These are phyloP conservation scores for Branchinecta lynchi DNA, from an alignment of 1,140 invertebrate genomes.

Conservation along the genomic window DNA sequence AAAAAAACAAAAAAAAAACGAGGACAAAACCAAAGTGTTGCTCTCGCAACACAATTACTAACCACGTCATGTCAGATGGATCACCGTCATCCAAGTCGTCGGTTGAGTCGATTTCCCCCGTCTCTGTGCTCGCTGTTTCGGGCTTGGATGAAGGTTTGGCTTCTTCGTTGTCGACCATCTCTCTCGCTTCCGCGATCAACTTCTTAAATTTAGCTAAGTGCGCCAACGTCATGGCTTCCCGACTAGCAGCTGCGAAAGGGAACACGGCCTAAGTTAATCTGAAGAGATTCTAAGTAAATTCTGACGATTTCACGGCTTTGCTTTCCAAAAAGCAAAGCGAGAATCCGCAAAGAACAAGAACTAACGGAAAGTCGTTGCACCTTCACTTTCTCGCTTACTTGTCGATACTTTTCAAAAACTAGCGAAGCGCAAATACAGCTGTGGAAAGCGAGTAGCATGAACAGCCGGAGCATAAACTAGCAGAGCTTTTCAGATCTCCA, in stretches of 20 bases:
- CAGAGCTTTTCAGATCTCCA: too few relatives aligned
- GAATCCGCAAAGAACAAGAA: too few relatives aligned
- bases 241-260: slow-evolving; percentile 24
- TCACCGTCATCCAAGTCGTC: slow-evolving; percentile 27
- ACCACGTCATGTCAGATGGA: slow-evolving; percentile 21
- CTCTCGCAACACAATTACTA: too few relatives aligned
- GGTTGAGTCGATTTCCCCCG: slow-evolving; percentile 29
- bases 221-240: slow-evolving; percentile 46
- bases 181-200: slow-evolving; percentile 50
- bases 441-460: too few relatives aligned
- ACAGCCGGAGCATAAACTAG: too few relatives aligned
- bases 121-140: slow-evolving; percentile 26
- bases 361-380: too few relatives aligned
- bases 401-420: neutral
- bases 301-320: too few relatives aligned
- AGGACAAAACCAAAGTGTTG: too few relatives aligned
- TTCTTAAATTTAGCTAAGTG: slow-evolving; percentile 66
- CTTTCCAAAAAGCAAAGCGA: too few relatives aligned
- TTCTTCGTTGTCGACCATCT: slow-evolving; percentile 34
- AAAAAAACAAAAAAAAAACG: too few relatives aligned
- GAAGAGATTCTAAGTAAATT: neutral
- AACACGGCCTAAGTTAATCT: neutral
- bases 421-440: too few relatives aligned
- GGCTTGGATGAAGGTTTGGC: slow-evolving; percentile 16
- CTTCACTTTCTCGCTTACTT: neutral